Evolutionary conservation across 2,113 vertebrate species (phyloP).

Genomic region (Deroptyus accipitrinus): DNA sequence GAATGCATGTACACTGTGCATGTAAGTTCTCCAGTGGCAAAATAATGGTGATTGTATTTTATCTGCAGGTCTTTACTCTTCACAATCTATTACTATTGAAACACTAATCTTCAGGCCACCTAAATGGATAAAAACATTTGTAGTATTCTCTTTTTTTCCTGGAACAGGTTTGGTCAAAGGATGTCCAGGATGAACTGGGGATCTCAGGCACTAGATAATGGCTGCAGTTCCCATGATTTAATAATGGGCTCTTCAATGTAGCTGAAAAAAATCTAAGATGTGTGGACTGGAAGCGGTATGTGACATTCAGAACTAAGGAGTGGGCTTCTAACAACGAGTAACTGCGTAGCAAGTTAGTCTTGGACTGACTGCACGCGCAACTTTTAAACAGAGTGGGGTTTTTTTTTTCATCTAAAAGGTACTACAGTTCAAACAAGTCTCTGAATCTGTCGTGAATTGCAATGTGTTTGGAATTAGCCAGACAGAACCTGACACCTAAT

Average conservation of each 20-base stretch:
- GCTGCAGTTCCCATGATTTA: constrained; percentile 26
- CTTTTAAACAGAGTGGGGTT: background rate
- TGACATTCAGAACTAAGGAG: background rate
- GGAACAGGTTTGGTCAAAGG: background rate
- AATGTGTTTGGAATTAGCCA: constrained; percentile 19
- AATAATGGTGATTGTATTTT: background rate
- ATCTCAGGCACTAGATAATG: background rate
- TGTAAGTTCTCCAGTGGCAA: background rate
- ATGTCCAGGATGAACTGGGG: background rate
- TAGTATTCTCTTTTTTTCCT: background rate
- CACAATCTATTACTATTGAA: background rate
- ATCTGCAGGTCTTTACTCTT: background rate
- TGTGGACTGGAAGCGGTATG: background rate
- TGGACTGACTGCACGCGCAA: background rate
- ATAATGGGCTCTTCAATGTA: background rate
- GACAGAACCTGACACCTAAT: background rate
- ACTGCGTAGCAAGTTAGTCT: background rate
- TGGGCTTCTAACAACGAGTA: background rate
- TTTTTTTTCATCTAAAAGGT: background rate
- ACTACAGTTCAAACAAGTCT: background rate
- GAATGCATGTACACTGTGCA: background rate
- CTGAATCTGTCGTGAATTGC: background rate
- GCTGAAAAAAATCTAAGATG: background rate
- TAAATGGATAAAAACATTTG: background rate
- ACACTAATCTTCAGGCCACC: background rate